phyloP scores from a whole-genome alignment of 2,113 vertebrate genomes.

The Anolis carolinensis region DNA sequence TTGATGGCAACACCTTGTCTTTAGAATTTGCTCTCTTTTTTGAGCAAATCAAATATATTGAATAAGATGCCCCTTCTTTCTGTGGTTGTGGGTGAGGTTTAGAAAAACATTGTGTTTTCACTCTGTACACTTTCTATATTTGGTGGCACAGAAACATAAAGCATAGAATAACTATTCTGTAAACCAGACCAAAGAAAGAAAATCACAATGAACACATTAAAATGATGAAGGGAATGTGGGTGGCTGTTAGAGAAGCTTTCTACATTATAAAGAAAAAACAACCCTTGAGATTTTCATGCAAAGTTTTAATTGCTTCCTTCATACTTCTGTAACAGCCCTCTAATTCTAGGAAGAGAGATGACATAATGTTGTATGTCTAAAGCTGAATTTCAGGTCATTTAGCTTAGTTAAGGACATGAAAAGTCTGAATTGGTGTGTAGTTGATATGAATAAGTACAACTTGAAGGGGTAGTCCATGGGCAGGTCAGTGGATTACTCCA shows the following conservation, averaged over 20 bases:
- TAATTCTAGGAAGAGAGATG: background rate
- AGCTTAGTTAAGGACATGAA: too few relatives aligned
- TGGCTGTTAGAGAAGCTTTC: background rate
- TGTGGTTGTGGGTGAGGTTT: background rate
- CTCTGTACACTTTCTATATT: background rate
- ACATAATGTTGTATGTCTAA: background rate
- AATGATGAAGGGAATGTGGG: background rate
- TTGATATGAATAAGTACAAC: background rate
- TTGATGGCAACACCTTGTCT: background rate
- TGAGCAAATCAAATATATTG: background rate
- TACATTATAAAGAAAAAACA: too few relatives aligned
- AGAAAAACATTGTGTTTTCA: background rate
- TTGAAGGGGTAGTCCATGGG: too few relatives aligned
- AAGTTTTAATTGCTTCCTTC: background rate
- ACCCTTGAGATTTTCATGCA: background rate
- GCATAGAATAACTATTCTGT: background rate
- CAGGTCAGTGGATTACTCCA: too few relatives aligned
- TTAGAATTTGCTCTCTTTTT: constrained; percentile 4
- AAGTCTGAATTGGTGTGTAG: background rate
- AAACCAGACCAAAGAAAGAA: background rate
- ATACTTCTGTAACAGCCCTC: background rate
- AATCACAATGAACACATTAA: background rate
- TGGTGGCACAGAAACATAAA: background rate
- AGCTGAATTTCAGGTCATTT: background rate
- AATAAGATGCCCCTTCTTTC: constrained; percentile 4